phyloP scores from a whole-genome alignment of 1,140 invertebrate genomes.

The Drosophila nikananu region DNA sequence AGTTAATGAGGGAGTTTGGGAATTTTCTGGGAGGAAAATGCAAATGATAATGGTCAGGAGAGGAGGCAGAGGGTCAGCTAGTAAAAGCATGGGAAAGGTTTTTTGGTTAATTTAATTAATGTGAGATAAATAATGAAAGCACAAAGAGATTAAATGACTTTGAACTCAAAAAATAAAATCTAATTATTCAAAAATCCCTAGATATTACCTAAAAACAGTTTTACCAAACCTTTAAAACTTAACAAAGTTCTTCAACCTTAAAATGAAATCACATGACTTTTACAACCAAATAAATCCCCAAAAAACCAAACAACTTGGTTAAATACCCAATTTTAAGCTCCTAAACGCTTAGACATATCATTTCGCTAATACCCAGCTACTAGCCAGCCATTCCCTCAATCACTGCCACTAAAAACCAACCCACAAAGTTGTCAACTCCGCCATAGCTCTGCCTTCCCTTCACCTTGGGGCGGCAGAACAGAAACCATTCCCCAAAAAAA shows the following conservation, averaged over 20 bases:
- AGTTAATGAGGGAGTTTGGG: slow-evolving; percentile 31
- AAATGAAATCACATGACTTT: neutral
- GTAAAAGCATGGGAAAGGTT: slow-evolving; percentile 8
- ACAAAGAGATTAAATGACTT: neutral
- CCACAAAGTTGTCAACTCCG: slow-evolving; percentile 35
- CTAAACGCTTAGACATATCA: neutral
- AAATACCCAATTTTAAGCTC: neutral
- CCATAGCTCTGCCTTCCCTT: slow-evolving; percentile 9
- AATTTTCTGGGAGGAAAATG: slow-evolving; percentile 40
- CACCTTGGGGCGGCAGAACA: slow-evolving; percentile 25
- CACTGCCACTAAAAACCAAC: slow-evolving; percentile 12
- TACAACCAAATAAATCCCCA: neutral
- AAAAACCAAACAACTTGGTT: slow-evolving; percentile 5
- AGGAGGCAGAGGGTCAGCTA: neutral
- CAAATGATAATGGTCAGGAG: slow-evolving; percentile 6
- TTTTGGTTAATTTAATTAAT: neutral
- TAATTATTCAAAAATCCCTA: neutral
- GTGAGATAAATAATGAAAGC: neutral
- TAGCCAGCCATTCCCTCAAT: slow-evolving; percentile 23
- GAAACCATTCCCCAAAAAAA: slow-evolving; percentile 29
- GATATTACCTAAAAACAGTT: neutral
- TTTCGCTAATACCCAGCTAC: slow-evolving; percentile 5
- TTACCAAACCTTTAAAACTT: neutral
- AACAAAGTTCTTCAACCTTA: neutral
- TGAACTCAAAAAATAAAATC: neutral